Percentiles rank a stretch among this genome's conserved stretches.
Evolutionary conservation across 2,888 invertebrate species (phyloP).

Genomic region (Amphipyra berbera): DNA sequence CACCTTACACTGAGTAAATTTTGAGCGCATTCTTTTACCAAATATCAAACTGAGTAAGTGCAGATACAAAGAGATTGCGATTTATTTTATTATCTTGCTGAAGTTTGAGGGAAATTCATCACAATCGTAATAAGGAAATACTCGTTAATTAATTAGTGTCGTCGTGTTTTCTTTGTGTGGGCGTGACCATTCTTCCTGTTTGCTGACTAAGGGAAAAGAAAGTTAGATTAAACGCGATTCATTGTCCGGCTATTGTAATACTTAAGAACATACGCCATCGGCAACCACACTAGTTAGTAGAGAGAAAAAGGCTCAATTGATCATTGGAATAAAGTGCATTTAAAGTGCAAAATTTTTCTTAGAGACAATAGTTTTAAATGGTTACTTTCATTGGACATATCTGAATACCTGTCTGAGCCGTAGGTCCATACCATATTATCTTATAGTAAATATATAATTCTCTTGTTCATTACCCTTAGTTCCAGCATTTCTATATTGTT

Average conservation of each 20-base stretch:
- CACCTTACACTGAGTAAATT: slow-evolving; percentile 17
- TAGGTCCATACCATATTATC: too few relatives aligned
- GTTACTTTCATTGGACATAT: background rate
- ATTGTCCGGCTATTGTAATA: slow-evolving; percentile 68
- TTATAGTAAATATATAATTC: background rate
- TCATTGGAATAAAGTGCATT: slow-evolving; percentile 18
- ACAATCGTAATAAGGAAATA: slow-evolving; percentile 77
- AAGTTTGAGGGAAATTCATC: slow-evolving; percentile 69
- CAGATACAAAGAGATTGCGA: slow-evolving; percentile 44
- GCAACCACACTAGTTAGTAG: slow-evolving; percentile 35
- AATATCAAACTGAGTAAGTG: slow-evolving; percentile 34
- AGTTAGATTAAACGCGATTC: slow-evolving; percentile 82
- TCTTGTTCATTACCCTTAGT: slow-evolving; percentile 8
- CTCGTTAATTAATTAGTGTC: slow-evolving; percentile 83
- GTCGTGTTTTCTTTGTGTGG: slow-evolving; percentile 79
- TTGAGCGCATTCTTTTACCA: slow-evolving; percentile 19
- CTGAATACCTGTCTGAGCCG: too few relatives aligned
- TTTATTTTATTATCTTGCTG: slow-evolving; percentile 40
- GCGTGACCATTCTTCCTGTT: slow-evolving; percentile 80
- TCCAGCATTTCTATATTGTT: slow-evolving; percentile 17
- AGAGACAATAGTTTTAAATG: background rate
- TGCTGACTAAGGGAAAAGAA: slow-evolving; percentile 79
- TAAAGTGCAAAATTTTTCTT: slow-evolving; percentile 4
- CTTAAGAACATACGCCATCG: slow-evolving; percentile 49
- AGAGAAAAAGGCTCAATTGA: slow-evolving; percentile 17